Evolutionary conservation across 2,888 invertebrate species (phyloP).

Genomic region (Drosophila kokeensis): DNA sequence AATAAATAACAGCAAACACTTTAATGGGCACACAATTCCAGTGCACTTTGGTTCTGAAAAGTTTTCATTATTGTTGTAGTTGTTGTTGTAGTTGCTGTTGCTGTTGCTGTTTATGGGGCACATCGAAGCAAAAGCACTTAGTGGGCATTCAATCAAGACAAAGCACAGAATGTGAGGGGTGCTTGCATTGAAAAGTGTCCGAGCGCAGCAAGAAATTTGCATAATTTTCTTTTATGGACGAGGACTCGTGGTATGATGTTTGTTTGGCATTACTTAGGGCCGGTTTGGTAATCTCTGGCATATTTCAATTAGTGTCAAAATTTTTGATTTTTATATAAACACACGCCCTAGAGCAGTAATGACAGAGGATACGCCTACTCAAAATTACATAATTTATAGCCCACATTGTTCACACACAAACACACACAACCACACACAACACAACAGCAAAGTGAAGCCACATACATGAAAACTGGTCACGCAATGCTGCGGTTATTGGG

Average conservation of each 20-base stretch:
- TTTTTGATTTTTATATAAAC: constrained; percentile 63
- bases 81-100: constrained; percentile 22
- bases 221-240: constrained; percentile 63
- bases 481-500: constrained; percentile 65
- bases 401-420: constrained; percentile 6
- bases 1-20: constrained; percentile 15
- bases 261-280: constrained; percentile 57
- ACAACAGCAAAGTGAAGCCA: constrained; percentile 38
- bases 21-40: constrained; percentile 12
- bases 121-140: constrained; percentile 67
- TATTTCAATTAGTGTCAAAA: constrained; percentile 78
- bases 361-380: not conserved
- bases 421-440: constrained; percentile 15
- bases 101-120: constrained; percentile 54
- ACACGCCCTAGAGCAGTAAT: constrained; percentile 12
- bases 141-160: constrained; percentile 67
- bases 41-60: constrained; percentile 31
- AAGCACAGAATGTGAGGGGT: not conserved
- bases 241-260: not conserved
- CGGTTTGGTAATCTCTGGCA: constrained; percentile 62
- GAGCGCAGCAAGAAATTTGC: constrained; percentile 69
- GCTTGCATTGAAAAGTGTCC: constrained; percentile 58
- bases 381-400: constrained; percentile 19
- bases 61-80: constrained; percentile 28
- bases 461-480: constrained; percentile 66